Percentiles rank a stretch among this genome's conserved stretches.
These are phyloP conservation scores for Sebastes trivittatus DNA, from an alignment of 2,797 vertebrate species.

Conservation along the genomic window DNA sequence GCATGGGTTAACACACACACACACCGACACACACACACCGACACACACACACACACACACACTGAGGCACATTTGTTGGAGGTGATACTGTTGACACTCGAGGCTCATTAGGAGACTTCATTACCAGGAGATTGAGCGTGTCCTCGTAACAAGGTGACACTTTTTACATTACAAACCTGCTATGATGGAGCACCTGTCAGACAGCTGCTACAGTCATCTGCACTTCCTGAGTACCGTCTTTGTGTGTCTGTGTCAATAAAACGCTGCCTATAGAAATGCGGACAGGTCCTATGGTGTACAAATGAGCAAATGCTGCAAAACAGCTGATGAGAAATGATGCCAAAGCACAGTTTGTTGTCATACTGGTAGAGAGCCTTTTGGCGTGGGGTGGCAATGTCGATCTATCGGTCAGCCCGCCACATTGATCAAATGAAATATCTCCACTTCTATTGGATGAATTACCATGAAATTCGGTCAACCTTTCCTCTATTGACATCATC, in stretches of 20 bases:
- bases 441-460: too few species aligned
- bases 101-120: slow-evolving; percentile 46
- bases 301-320: not conserved
- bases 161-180: slow-evolving; percentile 22
- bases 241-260: slow-evolving; percentile 16
- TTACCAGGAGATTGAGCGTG: slow-evolving; percentile 41
- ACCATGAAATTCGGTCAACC: too few species aligned
- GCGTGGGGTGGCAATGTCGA: too few species aligned
- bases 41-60: not conserved
- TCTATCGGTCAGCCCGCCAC: not conserved
- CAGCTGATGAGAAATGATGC: not conserved
- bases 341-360: not conserved
- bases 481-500: not conserved
- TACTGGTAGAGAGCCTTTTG: not conserved
- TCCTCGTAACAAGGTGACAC: slow-evolving; percentile 32
- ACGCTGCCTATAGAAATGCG: not conserved
- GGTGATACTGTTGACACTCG: slow-evolving; percentile 13
- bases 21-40: not conserved
- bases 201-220: slow-evolving; percentile 7
- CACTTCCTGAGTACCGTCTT: slow-evolving; percentile 6
- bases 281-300: not conserved
- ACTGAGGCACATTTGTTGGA: not conserved
- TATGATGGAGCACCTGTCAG: slow-evolving; percentile 44
- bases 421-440: not conserved
- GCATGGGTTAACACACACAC: slow-evolving; percentile 11